These are phyloP conservation scores for Anastatus disparis DNA, from an alignment of 1,140 invertebrate genomes.

Conservation along the genomic window DNA sequence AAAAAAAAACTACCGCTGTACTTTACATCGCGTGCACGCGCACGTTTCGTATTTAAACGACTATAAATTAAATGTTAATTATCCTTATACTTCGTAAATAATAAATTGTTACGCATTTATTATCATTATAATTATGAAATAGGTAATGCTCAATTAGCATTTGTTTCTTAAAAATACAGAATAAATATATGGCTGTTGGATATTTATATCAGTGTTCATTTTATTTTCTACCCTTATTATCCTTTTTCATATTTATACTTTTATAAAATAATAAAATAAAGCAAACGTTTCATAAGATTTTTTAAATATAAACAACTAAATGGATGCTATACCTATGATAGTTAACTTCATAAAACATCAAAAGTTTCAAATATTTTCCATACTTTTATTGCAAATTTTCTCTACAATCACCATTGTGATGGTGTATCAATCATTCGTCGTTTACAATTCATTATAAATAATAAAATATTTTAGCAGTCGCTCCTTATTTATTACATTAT, in stretches of 20 bases:
- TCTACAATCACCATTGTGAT: constrained; percentile 56
- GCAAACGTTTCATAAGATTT: constrained; percentile 38
- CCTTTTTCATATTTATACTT: constrained; percentile 9
- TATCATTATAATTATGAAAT: constrained; percentile 68
- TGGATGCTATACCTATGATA: no score
- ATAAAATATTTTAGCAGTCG: constrained; percentile 54
- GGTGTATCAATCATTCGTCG: constrained; percentile 46
- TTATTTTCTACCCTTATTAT: neutral
- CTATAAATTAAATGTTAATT: constrained; percentile 68
- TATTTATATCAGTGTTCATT: constrained; percentile 56
- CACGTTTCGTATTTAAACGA: constrained; percentile 65
- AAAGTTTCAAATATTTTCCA: constrained; percentile 47
- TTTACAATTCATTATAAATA: constrained; percentile 60
- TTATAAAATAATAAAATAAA: constrained; percentile 4
- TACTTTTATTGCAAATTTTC: constrained; percentile 61
- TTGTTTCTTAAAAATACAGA: constrained; percentile 69
- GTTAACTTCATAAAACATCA: no score
- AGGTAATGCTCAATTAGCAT: constrained; percentile 70
- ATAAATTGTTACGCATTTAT: constrained; percentile 68
- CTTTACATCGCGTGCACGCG: constrained; percentile 57
- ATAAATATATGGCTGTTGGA: constrained; percentile 70
- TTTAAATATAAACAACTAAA: no score
- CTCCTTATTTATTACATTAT: constrained; percentile 39
- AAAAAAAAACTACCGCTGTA: constrained; percentile 59
- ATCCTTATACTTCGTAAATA: constrained; percentile 66